Evolutionary conservation across 2,888 invertebrate species (phyloP).

Genomic region (Aromia moschata): DNA sequence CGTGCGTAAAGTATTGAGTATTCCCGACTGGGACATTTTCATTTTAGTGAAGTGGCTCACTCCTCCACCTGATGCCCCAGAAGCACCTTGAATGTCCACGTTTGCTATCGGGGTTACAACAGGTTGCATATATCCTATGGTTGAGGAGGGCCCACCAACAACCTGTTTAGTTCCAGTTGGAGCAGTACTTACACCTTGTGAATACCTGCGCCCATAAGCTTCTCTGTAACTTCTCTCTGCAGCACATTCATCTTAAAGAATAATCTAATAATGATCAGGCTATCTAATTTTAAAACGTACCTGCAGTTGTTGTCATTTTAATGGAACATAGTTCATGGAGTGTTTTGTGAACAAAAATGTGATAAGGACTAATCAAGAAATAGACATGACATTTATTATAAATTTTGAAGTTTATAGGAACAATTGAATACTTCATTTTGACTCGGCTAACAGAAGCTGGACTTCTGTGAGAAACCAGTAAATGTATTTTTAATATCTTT

Average conservation of each 20-base stretch:
- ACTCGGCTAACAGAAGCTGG: too few relatives aligned
- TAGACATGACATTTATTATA: conserved; percentile 28
- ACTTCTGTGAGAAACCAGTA: too few relatives aligned
- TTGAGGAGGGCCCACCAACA: background rate
- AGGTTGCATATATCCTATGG: background rate
- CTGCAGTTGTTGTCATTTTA: conserved; percentile 18
- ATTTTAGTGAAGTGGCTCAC: conserved; percentile 21
- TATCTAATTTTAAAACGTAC: background rate
- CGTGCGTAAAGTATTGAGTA: conserved; percentile 41
- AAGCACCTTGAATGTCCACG: background rate
- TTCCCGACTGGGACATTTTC: conserved; percentile 37
- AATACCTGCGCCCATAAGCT: conserved; percentile 11
- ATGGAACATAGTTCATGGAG: conserved; percentile 14
- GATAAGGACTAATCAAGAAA: conserved; percentile 16
- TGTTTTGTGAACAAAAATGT: conserved; percentile 22
- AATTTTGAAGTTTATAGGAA: conserved; percentile 29
- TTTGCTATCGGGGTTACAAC: background rate
- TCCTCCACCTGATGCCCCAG: background rate
- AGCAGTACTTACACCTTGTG: background rate
- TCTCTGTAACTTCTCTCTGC: conserved; percentile 20
- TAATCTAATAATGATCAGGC: background rate
- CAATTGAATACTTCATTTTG: conserved; percentile 23
- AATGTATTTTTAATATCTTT: too few relatives aligned
- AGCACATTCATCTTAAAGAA: conserved; percentile 18
- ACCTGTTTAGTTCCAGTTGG: background rate